Base-by-base conservation (phyloP, 2,888 invertebrate species). In the Quadroppia sp. region DNA sequence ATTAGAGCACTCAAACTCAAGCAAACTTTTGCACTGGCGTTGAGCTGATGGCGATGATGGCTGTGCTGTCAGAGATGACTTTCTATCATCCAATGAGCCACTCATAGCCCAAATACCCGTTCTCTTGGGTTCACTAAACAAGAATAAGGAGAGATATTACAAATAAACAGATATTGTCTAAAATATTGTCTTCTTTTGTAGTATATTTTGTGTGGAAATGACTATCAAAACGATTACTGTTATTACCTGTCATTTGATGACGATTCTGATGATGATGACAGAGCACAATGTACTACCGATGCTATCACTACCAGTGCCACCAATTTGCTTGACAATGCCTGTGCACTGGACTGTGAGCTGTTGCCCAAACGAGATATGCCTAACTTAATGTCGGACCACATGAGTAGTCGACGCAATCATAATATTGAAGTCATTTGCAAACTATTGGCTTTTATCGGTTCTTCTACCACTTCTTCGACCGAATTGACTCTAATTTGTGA, bases 1-100 rank as follows among this genome's bases (percentile, higher is more conserved):
- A 56, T 56, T 32, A 50, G 32, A 0, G 93, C 93, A 67, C 11
- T 4, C 20, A n/a, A 67, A 67, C 42, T 67, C 67, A 13, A 67
- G 9, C 42, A 67, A 67, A 67, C 67, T 67, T 20, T 67, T 67
- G 42, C 67, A 67, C 32, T 67, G 40, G 4, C 32, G 61, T 20
- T 20, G 53, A 3, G 2, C 9, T 20, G 23, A 3, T 53, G 53
- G 9, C n/a, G n/a, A n/a, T 20, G 53, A 25, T 53, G 17, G 3
- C 53, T 15, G 25, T 61, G 61, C 13, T 28, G 32, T 6, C 17
- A 32, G 32, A 1, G 61, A 61, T 67, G 36, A 42, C 36, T 36
- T 42, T n/a, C 42, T 36, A 42, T 67, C 20, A 36, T 64, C 67
- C n/a, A 67, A 36, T 23, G 67, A 67, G 40, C 40, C 42, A 23